These are phyloP conservation scores for Aphelocoma californica DNA, from an alignment of 2,797 vertebrate species.

Conservation along the genomic window DNA sequence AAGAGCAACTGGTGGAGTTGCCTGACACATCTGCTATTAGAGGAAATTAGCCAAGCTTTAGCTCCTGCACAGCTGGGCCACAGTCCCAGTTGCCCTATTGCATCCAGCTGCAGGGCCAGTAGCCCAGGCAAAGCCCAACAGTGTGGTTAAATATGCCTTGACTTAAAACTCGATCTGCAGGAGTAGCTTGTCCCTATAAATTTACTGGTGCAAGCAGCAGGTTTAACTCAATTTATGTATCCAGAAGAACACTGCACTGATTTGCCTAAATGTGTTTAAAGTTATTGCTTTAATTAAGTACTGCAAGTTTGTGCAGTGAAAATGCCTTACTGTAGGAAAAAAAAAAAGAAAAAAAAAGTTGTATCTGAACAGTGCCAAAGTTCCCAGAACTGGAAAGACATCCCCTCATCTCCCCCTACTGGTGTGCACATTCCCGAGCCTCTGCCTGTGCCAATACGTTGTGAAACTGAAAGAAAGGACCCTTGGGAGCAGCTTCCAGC, in stretches of 20 bases:
- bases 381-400: constrained; percentile 12
- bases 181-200: neutral
- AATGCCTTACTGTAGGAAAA: neutral
- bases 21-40: constrained; percentile 58
- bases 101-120: constrained; percentile 50
- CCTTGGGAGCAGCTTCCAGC: constrained; percentile 39
- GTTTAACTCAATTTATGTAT: neutral
- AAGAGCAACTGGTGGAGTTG: constrained; percentile 59
- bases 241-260: neutral
- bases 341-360: neutral
- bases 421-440: neutral
- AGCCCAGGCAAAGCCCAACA: constrained; percentile 8
- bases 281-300: constrained; percentile 15
- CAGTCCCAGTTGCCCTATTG: constrained; percentile 17
- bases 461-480: neutral
- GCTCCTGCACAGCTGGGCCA: constrained; percentile 51
- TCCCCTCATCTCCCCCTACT: constrained; percentile 42
- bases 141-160: neutral
- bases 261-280: neutral
- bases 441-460: neutral
- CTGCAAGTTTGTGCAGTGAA: neutral
- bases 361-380: neutral
- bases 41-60: constrained; percentile 46
- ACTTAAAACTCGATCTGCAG: neutral
- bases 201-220: neutral